These are phyloP conservation scores for Babylonia areolata DNA, from an alignment of 1,140 invertebrate species.

Conservation along the genomic window DNA sequence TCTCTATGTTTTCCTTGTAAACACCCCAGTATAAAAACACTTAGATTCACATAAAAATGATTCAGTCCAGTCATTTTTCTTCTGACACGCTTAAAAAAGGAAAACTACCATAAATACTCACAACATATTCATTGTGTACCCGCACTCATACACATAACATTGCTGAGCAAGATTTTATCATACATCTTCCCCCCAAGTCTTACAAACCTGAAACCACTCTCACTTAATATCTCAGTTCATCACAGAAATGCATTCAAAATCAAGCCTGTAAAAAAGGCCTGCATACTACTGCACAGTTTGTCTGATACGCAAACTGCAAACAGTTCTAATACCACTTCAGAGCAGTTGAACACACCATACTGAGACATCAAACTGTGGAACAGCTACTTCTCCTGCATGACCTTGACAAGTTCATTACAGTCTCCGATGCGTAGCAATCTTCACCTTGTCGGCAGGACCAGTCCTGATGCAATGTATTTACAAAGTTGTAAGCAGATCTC, in stretches of 20 bases:
- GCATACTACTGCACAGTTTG: neutral
- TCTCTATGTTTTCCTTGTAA: too few species aligned
- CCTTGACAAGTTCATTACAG: neutral
- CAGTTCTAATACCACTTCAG: neutral
- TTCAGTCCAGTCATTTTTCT: too few species aligned
- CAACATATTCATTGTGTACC: too few species aligned
- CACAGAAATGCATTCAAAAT: neutral
- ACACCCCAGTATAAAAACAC: too few species aligned
- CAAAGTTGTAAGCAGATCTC: neutral
- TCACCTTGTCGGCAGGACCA: neutral
- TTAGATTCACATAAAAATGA: too few species aligned
- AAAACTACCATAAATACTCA: too few species aligned
- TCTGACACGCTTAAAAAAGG: too few species aligned
- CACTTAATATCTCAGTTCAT: neutral
- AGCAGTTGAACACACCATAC: neutral
- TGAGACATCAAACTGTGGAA: neutral
- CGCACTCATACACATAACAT: too few species aligned
- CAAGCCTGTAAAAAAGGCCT: neutral
- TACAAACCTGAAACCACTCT: neutral
- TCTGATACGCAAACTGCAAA: neutral
- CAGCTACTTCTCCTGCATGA: neutral
- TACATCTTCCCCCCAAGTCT: neutral
- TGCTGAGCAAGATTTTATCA: neutral
- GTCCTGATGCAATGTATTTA: neutral
- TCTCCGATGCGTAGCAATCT: neutral